Percentiles rank a stretch among this genome's conserved stretches.
These are phyloP conservation scores for Coccyzus lansbergi DNA, from an alignment of 2,797 vertebrate genomes.

Conservation along the genomic window DNA sequence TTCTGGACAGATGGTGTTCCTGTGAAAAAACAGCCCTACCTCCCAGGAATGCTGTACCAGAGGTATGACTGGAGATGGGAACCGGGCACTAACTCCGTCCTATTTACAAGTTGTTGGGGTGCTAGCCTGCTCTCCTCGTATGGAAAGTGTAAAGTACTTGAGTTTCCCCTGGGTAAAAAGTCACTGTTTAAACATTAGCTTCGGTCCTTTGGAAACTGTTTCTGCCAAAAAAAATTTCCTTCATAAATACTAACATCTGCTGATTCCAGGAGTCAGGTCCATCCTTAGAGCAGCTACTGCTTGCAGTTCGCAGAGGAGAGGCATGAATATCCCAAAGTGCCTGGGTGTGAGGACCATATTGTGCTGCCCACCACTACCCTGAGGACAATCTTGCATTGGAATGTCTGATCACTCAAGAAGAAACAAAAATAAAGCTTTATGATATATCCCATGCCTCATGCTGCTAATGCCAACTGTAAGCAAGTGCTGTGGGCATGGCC, in stretches of 20 bases:
- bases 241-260: not conserved
- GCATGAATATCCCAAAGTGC: accelerated
- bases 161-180: not conserved
- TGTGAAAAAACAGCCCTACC: accelerated
- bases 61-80: not conserved
- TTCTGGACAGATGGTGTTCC: accelerated
- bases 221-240: not conserved
- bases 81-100: not conserved
- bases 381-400: not conserved
- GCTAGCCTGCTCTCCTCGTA: not conserved
- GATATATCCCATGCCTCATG: accelerated
- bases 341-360: accelerated
- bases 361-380: accelerated
- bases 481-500: accelerated
- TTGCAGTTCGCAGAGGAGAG: not conserved
- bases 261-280: not conserved
- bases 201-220: not conserved
- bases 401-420: not conserved
- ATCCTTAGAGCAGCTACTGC: not conserved
- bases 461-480: accelerated
- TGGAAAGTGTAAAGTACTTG: not conserved
- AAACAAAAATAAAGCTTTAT: not conserved
- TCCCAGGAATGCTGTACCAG: not conserved
- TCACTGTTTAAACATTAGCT: not conserved
- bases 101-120: not conserved